Percentiles rank a stretch among this genome's conserved stretches.
These are phyloP conservation scores for Sebastes trivittatus DNA, from an alignment of 2,797 vertebrate species.

Conservation along the genomic window DNA sequence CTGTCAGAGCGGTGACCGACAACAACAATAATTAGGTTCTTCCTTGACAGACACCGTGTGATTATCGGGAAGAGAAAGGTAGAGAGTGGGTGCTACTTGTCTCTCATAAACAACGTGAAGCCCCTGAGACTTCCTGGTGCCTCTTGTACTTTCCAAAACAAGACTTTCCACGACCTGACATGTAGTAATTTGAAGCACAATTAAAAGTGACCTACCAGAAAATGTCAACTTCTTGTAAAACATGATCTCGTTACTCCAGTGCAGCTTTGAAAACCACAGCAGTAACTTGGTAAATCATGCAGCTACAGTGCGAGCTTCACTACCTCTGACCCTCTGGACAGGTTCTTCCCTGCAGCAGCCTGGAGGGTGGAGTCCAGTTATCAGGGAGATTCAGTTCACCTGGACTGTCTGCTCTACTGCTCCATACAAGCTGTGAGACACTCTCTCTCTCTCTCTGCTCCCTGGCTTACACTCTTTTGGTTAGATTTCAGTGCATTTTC, in stretches of 20 bases:
- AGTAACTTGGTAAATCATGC: not conserved
- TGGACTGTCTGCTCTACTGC: not conserved
- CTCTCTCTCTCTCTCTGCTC: not conserved
- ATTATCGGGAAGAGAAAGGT: conserved; percentile 32
- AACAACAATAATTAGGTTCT: conserved; percentile 51
- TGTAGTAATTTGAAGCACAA: not conserved
- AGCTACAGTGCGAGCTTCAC: not conserved
- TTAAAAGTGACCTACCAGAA: not conserved
- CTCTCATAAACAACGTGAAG: conserved; percentile 6
- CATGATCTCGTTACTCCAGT: not conserved
- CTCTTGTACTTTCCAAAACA: not conserved
- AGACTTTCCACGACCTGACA: not conserved
- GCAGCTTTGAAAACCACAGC: not conserved
- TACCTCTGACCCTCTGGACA: not conserved
- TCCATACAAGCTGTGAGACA: not conserved
- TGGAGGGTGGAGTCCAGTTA: not conserved
- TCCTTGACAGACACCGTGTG: conserved; percentile 26
- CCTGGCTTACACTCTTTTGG: not conserved
- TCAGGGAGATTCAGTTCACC: not conserved
- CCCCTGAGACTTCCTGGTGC: not conserved
- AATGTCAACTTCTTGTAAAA: not conserved
- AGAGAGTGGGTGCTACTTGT: not conserved
- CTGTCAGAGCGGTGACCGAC: conserved; percentile 38
- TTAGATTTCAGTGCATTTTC: not conserved
- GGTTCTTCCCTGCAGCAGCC: not conserved